Conservation (phyloP, 2,888 invertebrate species). For the Xestobium rufovillosum region DNA sequence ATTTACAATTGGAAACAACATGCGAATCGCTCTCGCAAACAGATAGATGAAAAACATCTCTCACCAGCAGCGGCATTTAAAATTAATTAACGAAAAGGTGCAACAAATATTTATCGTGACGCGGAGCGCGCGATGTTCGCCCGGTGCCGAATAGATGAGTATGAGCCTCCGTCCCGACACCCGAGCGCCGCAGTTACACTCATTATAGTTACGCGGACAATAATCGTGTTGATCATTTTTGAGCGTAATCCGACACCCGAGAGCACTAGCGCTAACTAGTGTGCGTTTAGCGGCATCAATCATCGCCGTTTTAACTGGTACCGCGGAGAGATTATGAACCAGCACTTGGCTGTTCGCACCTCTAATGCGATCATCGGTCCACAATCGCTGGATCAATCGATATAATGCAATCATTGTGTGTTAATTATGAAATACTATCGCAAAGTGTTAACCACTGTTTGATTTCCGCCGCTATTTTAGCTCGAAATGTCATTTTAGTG, state of each 20-base stretch:
- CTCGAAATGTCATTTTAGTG: conserved; percentile 37
- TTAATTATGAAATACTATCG: conserved; percentile 41
- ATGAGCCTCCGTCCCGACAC: conserved; percentile 7
- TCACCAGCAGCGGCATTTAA: no score
- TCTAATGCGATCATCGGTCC: conserved; percentile 35
- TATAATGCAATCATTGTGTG: conserved; percentile 40
- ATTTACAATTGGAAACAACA: no score
- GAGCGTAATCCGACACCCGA: conserved; percentile 24
- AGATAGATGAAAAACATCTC: no score
- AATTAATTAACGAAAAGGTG: no score
- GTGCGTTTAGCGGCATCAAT: conserved; percentile 36
- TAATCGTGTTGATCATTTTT: conserved; percentile 25
- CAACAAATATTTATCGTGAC: no score
- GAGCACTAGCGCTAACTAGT: conserved; percentile 28
- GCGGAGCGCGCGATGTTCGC: no score
- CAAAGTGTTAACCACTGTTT: conserved; percentile 40
- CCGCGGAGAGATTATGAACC: conserved; percentile 32
- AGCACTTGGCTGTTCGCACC: no score
- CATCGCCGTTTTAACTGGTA: conserved; percentile 35
- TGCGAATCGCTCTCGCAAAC: no score
- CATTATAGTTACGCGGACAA: conserved; percentile 18
- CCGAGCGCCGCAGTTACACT: conserved; percentile 14
- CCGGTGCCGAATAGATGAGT: no score
- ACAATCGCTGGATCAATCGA: conserved; percentile 38
- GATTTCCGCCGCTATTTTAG: conserved; percentile 39